Conservation (phyloP, 2,888 invertebrate genomes). For the Tachina grossa region DNA sequence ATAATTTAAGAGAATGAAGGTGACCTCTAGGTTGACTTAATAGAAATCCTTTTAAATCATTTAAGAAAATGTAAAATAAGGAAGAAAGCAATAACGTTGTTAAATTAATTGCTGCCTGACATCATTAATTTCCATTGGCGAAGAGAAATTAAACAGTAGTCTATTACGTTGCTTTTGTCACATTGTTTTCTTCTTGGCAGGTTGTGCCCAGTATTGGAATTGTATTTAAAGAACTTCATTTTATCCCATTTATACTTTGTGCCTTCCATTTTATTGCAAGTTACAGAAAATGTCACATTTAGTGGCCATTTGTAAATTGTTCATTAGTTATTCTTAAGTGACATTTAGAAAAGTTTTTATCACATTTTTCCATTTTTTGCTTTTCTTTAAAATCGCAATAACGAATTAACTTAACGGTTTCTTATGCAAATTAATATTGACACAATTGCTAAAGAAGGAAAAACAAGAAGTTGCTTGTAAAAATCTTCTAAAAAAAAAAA, state of each 20-base stretch:
- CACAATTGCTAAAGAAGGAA: constrained; percentile 64
- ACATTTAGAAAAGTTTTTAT: constrained; percentile 69
- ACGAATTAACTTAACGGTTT: constrained; percentile 65
- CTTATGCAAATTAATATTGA: constrained; percentile 71
- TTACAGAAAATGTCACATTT: constrained; percentile 57
- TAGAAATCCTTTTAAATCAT: constrained; percentile 41
- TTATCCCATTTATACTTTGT: constrained; percentile 31
- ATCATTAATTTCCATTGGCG: constrained; percentile 67
- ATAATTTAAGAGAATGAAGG: constrained; percentile 59
- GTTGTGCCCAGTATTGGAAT: constrained; percentile 26
- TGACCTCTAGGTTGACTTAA: constrained; percentile 11
- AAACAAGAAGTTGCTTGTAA: constrained; percentile 46
- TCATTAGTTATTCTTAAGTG: constrained; percentile 69
- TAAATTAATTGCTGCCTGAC: constrained; percentile 60
- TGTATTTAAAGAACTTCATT: constrained; percentile 4
- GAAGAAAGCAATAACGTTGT: constrained; percentile 14
- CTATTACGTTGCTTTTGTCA: constrained; percentile 14
- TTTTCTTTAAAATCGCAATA: constrained; percentile 37
- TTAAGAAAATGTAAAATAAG: constrained; percentile 29
- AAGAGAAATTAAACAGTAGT: constrained; percentile 47
- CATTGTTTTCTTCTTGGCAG: background rate
- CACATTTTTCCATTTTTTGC: constrained; percentile 47
- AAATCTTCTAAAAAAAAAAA: background rate
- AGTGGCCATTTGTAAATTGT: constrained; percentile 66
- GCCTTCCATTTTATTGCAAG: constrained; percentile 45